Evolutionary conservation across 1,140 invertebrate species (phyloP).

Genomic region (Sinella curviseta): DNA sequence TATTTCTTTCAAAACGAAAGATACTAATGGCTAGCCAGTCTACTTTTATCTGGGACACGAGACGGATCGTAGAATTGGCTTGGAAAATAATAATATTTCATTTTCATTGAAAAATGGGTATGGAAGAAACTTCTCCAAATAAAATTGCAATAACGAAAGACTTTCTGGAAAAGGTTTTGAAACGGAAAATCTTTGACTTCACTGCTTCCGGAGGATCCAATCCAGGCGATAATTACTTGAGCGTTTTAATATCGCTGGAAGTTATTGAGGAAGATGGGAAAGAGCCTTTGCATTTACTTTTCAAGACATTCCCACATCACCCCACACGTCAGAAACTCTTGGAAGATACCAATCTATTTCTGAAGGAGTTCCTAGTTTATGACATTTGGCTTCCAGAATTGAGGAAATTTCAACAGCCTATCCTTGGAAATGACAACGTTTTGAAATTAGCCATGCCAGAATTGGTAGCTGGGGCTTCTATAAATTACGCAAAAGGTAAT

Average conservation of each 20-base stretch:
- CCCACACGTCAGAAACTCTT: conserved; percentile 32
- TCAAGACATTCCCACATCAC: conserved; percentile 36
- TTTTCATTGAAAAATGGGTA: too few relatives aligned
- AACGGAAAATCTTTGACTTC: neutral
- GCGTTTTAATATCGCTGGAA: neutral
- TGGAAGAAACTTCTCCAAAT: too few relatives aligned
- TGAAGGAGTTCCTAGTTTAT: conserved; percentile 35
- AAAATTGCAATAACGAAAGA: neutral
- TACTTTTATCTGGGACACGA: too few relatives aligned
- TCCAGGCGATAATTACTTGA: conserved; percentile 7
- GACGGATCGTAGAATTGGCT: too few relatives aligned
- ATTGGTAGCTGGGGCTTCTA: conserved; percentile 26
- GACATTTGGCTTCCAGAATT: conserved; percentile 27
- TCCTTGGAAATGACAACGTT: neutral
- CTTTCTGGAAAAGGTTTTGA: conserved; percentile 8
- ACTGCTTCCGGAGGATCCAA: neutral
- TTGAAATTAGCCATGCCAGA: conserved; percentile 15
- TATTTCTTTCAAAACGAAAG: too few relatives aligned
- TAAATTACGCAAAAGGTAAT: conserved; percentile 26
- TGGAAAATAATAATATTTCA: too few relatives aligned
- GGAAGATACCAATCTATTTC: conserved; percentile 33
- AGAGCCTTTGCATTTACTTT: conserved; percentile 21
- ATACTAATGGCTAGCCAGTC: too few relatives aligned
- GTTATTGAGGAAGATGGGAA: neutral
- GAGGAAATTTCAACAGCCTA: conserved; percentile 24